Percentiles rank a stretch among this genome's conserved stretches.
Conservation (phyloP, 2,888 invertebrate species). For the Helleia helle region DNA sequence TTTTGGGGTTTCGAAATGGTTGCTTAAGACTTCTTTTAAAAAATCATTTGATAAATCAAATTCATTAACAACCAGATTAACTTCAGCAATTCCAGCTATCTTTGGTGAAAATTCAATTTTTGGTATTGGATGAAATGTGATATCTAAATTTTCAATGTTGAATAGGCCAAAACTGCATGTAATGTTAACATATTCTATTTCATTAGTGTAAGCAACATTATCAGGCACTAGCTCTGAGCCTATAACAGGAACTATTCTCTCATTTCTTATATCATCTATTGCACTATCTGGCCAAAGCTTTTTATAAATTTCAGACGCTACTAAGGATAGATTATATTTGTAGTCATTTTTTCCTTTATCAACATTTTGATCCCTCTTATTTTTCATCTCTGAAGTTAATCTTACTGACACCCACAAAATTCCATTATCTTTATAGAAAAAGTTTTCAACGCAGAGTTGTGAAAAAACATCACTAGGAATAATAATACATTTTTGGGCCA, state of each 20-base stretch:
- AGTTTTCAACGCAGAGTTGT: conserved; percentile 54
- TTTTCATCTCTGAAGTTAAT: conserved; percentile 37
- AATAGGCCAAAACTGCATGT: conserved; percentile 37
- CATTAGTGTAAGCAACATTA: conserved; percentile 39
- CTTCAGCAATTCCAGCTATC: conserved; percentile 55
- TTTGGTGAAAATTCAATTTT: conserved; percentile 50
- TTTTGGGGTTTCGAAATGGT: conserved; percentile 80
- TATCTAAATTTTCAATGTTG: conserved; percentile 29
- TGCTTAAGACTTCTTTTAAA: conserved; percentile 75
- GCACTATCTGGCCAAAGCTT: conserved; percentile 41
- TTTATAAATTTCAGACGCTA: conserved; percentile 54
- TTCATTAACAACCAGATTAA: conserved; percentile 51
- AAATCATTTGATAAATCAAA: conserved; percentile 61
- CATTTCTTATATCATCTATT: conserved; percentile 31
- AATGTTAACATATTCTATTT: conserved; percentile 51
- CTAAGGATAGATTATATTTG: conserved; percentile 41
- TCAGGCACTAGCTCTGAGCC: conserved; percentile 40
- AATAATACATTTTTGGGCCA: conserved; percentile 50
- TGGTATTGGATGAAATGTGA: conserved; percentile 51
- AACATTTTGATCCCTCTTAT: conserved; percentile 30
- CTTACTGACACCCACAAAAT: conserved; percentile 56
- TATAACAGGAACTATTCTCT: conserved; percentile 51
- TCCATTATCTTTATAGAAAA: conserved; percentile 60
- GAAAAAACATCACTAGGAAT: conserved; percentile 53
- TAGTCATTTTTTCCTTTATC: conserved; percentile 24